A percentile compares a stretch with the other conserved stretches of the same genome.
phyloP scores from a whole-genome alignment of 2,113 vertebrate species.

The Heliornis fulica region DNA sequence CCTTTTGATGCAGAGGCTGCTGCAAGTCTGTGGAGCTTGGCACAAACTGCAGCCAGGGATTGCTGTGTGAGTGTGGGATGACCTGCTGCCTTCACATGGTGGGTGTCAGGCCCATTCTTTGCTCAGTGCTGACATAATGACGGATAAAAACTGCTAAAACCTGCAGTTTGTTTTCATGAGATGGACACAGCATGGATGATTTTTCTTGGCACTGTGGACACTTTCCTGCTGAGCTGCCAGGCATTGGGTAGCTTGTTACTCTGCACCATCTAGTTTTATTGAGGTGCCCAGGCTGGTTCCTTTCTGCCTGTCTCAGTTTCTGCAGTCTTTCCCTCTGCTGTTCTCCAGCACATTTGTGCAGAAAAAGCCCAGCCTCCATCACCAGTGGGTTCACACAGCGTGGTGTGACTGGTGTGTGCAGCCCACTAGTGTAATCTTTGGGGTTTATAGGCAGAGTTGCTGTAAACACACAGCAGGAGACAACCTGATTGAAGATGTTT shows the following conservation, averaged over 20 bases:
- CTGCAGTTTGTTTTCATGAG: background rate
- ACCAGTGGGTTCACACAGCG: background rate
- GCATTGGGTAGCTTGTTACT: background rate
- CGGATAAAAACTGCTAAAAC: background rate
- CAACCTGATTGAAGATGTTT: background rate
- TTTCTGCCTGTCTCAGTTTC: background rate
- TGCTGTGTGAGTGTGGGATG: fast-evolving
- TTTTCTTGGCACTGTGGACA: background rate
- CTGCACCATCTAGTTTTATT: background rate
- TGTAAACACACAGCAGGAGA: background rate
- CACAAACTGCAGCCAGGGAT: fast-evolving
- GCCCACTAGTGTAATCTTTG: background rate
- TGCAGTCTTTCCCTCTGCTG: background rate
- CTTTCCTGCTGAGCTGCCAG: background rate
- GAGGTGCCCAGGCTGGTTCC: background rate
- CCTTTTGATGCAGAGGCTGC: background rate
- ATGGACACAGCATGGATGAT: background rate
- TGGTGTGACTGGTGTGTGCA: too few relatives aligned
- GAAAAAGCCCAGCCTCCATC: background rate
- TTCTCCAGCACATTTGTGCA: background rate
- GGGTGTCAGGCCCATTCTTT: background rate
- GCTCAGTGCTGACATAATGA: background rate
- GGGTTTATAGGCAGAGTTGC: background rate
- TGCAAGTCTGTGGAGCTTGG: background rate
- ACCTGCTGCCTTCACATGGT: background rate